Evolutionary conservation across 1,140 invertebrate species (phyloP), one percentile per base, ranked within the genome.

Genomic region (Heliconius himera): DNA sequence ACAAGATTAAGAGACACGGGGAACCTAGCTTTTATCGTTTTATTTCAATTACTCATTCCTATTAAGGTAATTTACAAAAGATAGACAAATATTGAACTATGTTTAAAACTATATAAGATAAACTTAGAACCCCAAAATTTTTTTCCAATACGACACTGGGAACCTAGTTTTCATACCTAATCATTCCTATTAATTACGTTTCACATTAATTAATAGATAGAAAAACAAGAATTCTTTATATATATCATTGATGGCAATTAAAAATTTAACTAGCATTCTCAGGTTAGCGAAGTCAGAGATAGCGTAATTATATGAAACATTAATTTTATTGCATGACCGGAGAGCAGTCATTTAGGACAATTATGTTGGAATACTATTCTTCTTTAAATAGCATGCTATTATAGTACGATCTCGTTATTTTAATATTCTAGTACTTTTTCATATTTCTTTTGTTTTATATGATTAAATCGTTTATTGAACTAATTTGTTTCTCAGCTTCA

Each of bases 291-390:
- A 66, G 60, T 66, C 22, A 66, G 60, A 66, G 60, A 66, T 66
- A 66, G 60, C n/a, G 60, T 66, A 66, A 66, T 66, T 66, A 66
- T 29, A 66, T 29, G 60, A 66, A 9, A 22, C 60, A 29, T 29
- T 66, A 66, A 66, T 66, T 75, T 75, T 66, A 75, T 75, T 33
- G 38, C 74, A 38, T 38, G 54, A 22, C 36, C 20, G 66, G 33
- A 66, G 49, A 75, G 46, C 51, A n/a, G 33, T 41, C 41, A 75
- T 75, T 75, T 60, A 54, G 33, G 56, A 36, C 74, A 60, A 36
- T 60, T 60, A 36, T 11, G 13, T 16, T 29, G 11, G 26, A 66
- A 29, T 66, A 66, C 60, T 22, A 66, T 66, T 66, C 26, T 56
- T 22, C n/a, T 29, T 66, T 29, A 60, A 66, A 66, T 66, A 66